These are phyloP conservation scores for Panthera uncia DNA, from an alignment of 2,113 vertebrate species.

Conservation along the genomic window DNA sequence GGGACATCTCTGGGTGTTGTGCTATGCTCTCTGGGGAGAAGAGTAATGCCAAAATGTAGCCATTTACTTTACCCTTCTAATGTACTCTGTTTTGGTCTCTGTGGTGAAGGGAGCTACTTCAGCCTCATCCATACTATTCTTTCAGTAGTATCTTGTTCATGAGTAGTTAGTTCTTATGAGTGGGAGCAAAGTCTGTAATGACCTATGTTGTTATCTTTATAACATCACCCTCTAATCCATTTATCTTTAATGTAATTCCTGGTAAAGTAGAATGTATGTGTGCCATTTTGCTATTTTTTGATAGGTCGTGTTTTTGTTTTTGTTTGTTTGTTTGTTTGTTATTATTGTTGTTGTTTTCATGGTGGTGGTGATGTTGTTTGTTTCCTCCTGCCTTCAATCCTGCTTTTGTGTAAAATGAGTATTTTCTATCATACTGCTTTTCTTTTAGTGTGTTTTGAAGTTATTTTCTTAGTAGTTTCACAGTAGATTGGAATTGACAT, in stretches of 20 bases:
- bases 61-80: not conserved
- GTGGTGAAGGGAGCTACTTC: not conserved
- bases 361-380: not conserved
- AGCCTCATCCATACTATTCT: not conserved
- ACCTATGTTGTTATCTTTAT: not conserved
- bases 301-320: not conserved
- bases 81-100: not conserved
- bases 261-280: not conserved
- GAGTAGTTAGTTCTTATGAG: not conserved
- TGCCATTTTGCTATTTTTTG: not conserved
- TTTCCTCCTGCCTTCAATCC: not conserved
- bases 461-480: not conserved
- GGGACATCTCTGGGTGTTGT: not conserved
- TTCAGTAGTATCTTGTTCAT: not conserved
- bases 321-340: no score
- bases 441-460: not conserved
- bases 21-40: not conserved
- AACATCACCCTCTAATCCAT: not conserved
- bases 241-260: not conserved
- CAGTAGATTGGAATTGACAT: not conserved
- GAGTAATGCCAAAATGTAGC: not conserved
- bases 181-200: not conserved
- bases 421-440: not conserved
- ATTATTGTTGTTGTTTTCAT: no score
- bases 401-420: not conserved